Evolutionary conservation across 2,888 invertebrate genomes (phyloP).

Genomic region (Branchinecta sandiegonensis): DNA sequence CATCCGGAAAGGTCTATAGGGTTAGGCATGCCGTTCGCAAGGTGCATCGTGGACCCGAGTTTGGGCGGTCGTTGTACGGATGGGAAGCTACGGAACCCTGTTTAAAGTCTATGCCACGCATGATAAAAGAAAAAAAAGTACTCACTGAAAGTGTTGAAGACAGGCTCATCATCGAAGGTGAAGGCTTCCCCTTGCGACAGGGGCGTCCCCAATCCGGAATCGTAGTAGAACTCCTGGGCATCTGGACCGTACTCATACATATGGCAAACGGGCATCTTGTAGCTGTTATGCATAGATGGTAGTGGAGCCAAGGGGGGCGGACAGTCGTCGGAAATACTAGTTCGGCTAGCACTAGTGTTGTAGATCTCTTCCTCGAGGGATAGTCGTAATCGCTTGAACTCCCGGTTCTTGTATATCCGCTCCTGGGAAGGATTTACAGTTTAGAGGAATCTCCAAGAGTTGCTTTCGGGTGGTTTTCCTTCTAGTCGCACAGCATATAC

Average conservation of each 20-base stretch:
- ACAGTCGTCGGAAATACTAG: neutral
- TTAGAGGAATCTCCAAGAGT: too few species aligned
- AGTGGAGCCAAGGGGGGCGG: neutral
- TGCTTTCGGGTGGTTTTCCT: too few species aligned
- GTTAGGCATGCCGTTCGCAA: too few species aligned
- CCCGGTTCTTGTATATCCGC: neutral
- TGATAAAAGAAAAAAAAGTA: neutral
- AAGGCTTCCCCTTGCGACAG: neutral
- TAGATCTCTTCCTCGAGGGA: neutral
- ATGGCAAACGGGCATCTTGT: neutral
- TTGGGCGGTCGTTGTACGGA: too few species aligned
- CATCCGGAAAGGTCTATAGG: too few species aligned
- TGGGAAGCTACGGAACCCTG: too few species aligned
- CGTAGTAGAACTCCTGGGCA: constrained; percentile 4
- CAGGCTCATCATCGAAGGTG: neutral
- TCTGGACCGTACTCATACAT: neutral
- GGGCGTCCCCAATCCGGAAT: constrained; percentile 10
- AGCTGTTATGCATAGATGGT: neutral
- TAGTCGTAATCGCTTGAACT: constrained; percentile 3
- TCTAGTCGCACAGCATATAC: too few species aligned
- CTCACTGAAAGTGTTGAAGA: neutral
- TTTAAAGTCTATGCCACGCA: too few species aligned
- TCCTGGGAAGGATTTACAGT: neutral
- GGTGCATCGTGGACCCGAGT: too few species aligned
- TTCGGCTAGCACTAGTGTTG: neutral